phyloP scores from a whole-genome alignment of 2,888 invertebrate species.

The Pedicia rivosa region DNA sequence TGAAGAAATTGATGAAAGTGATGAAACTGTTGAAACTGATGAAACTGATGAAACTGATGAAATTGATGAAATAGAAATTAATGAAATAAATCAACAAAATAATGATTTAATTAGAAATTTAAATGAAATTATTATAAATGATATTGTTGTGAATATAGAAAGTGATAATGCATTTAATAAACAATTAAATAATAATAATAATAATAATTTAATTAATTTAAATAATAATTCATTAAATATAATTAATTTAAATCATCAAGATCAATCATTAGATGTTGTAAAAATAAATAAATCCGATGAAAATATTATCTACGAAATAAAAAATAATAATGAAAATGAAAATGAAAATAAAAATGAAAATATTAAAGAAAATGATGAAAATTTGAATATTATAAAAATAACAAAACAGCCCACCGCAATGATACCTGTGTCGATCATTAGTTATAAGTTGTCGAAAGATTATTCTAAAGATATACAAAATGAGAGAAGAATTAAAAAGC shows the following conservation, averaged over 20 bases:
- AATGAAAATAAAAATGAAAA: not conserved
- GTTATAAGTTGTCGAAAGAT: not conserved
- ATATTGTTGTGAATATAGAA: not conserved
- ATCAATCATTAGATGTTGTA: no score
- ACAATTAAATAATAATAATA: not conserved
- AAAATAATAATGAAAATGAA: not conserved
- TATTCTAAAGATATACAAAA: conserved; percentile 1
- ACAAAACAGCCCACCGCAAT: no score
- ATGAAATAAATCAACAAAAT: not conserved
- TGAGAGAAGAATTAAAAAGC: not conserved
- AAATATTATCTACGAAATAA: no score
- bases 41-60: not conserved
- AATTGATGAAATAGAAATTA: not conserved
- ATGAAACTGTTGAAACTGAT: no score
- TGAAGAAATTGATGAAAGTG: conserved; percentile 1
- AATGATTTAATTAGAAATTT: not conserved
- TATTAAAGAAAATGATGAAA: not conserved
- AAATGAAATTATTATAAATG: not conserved
- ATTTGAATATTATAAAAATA: not conserved
- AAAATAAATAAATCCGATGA: no score
- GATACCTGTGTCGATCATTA: no score
- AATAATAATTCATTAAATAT: conserved; percentile 3
- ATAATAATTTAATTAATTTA: not conserved
- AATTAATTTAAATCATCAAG: no score
- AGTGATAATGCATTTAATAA: not conserved